phyloP scores from a whole-genome alignment of 2,888 invertebrate species.

The Drosophila acutilabella region DNA sequence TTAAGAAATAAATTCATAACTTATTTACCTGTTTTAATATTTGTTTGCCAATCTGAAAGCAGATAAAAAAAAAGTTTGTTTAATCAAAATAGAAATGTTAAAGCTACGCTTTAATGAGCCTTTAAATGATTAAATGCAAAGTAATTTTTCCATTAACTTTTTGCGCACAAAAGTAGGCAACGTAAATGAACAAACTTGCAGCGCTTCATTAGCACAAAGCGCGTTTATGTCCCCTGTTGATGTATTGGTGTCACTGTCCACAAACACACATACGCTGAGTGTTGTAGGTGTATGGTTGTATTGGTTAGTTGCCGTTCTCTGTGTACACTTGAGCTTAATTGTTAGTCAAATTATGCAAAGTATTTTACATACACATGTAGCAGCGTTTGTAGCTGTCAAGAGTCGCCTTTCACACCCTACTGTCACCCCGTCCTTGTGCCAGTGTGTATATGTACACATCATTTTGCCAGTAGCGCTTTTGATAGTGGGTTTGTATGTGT shows the following conservation, averaged over 20 bases:
- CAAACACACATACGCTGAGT: slow-evolving; percentile 23
- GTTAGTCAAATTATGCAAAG: slow-evolving; percentile 74
- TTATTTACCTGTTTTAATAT: slow-evolving; percentile 43
- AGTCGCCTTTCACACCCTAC: slow-evolving; percentile 13
- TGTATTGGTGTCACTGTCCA: slow-evolving; percentile 16
- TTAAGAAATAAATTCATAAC: slow-evolving; percentile 22
- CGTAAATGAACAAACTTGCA: slow-evolving; percentile 42
- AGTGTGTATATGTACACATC: slow-evolving; percentile 33
- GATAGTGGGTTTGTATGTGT: slow-evolving; percentile 48
- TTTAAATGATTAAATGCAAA: slow-evolving; percentile 24
- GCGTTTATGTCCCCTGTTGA: slow-evolving; percentile 13
- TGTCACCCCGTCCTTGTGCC: slow-evolving; percentile 3
- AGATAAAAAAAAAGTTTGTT: slow-evolving; percentile 14
- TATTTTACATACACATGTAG: slow-evolving; percentile 52
- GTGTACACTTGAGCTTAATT: slow-evolving; percentile 65
- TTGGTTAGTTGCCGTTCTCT: slow-evolving; percentile 16
- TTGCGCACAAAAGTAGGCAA: slow-evolving; percentile 45
- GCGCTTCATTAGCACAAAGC: slow-evolving; percentile 49
- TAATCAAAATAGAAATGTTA: background rate
- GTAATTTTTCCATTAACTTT: background rate
- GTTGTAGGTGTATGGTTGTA: slow-evolving; percentile 6
- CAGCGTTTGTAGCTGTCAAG: slow-evolving; percentile 46
- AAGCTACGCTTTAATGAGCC: slow-evolving; percentile 27
- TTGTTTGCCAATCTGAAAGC: slow-evolving; percentile 22
- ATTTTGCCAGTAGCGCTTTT: slow-evolving; percentile 28